Base-by-base conservation (phyloP, 1,140 invertebrate genomes). In the Drosophila murphyi region DNA sequence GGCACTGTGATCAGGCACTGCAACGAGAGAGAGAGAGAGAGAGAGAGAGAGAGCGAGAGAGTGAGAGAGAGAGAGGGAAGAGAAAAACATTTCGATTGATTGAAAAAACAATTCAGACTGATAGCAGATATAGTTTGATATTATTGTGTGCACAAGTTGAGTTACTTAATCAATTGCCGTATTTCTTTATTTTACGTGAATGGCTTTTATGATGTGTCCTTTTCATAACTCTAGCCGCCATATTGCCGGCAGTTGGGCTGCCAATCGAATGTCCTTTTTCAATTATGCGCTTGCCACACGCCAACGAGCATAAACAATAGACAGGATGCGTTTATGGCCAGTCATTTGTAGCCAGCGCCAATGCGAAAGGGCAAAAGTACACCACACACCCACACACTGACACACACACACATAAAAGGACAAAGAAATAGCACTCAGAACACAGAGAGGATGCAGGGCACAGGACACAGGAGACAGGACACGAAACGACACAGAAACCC, bases 251-350 rank as follows among this genome's bases (percentile, higher is more conserved):
- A 78, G 68, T 82, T 54, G 79, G 61, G 69, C 69, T 68, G 82
- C 76, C 80, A 87, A 87, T 67, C 50, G 74, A 88, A 89, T 89
- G 83, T 88, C 83, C 83, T 81, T 88, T 88, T 89, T 88, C 85
- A 89, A 88, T 89, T 88, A 88, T 88, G 85, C 85, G 77, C 83
- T 83, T 78, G 85, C 77, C 81, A 76, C 75, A 89, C 85, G 78
- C 80, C 85, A 85, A 71, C 74, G 63, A 80, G 85, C 80, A 88
- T 80, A 88, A 88, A 88, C 85, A 88, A 88, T 90, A 89, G 85
- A 90, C 85, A 88, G 85, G 85, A 88, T 88, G 85, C 86, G 85
- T 88, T 88, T 88, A 88, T 88, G 64, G 68, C 80, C 86, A 88
- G 71, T 78, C 85, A 88, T 88, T 89, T 89, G 85, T 89, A 82